A percentile compares a stretch with the other conserved stretches of the same genome.
phyloP scores from a whole-genome alignment of 92 coral and sea anemone genomes.

The Bergia puertoricense region DNA sequence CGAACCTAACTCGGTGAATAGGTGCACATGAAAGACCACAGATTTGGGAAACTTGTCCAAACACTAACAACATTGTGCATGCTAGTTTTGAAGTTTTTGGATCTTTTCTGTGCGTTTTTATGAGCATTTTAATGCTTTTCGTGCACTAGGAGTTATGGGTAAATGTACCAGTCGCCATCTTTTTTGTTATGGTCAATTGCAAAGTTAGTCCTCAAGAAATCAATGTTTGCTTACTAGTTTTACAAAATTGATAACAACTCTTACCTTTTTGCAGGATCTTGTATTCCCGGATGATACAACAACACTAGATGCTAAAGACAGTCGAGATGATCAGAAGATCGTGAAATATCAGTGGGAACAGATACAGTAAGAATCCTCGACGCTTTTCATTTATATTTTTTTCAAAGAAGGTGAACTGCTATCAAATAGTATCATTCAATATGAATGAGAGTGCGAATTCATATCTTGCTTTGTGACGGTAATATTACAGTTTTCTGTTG shows the following conservation, averaged over 20 bases:
- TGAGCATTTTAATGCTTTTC: too few relatives aligned
- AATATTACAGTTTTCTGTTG: too few relatives aligned
- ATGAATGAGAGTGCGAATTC: neutral
- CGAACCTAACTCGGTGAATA: too few relatives aligned
- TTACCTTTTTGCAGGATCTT: constrained; percentile 62
- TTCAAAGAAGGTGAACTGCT: neutral
- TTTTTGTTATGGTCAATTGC: neutral
- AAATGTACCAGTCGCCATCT: too few relatives aligned
- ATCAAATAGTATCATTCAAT: neutral
- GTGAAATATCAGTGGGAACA: constrained; percentile 89
- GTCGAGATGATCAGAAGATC: constrained; percentile 94
- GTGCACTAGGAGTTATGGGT: too few relatives aligned
- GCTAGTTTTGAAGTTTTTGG: too few relatives aligned
- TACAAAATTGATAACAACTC: neutral
- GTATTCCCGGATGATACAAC: constrained; percentile 96
- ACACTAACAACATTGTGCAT: too few relatives aligned
- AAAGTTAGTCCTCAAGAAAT: neutral
- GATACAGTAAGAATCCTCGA: constrained; percentile 53
- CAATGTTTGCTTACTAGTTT: neutral
- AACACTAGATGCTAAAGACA: constrained; percentile 86
- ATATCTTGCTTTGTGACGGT: neutral
- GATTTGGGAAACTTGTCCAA: too few relatives aligned
- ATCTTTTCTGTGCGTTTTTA: too few relatives aligned
- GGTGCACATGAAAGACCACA: too few relatives aligned
- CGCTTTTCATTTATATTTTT: neutral